These are phyloP conservation scores for Saccopteryx bilineata DNA, from an alignment of 2,113 vertebrate species.

Conservation along the genomic window DNA sequence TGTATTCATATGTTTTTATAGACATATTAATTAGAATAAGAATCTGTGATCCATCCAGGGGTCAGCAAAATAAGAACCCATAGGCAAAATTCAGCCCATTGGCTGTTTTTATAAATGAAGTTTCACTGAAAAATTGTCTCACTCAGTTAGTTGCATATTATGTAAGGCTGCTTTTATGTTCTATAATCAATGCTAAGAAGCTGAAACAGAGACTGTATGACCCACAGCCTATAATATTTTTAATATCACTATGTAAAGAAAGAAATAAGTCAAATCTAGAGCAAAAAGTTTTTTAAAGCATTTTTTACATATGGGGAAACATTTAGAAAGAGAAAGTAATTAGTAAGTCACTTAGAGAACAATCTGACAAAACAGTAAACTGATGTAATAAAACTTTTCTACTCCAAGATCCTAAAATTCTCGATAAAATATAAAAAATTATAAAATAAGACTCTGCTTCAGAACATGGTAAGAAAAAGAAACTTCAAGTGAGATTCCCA, in stretches of 20 bases:
- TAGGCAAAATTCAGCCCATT: neutral
- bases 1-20: neutral
- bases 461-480: neutral
- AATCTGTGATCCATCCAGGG: neutral
- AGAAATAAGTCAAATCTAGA: neutral
- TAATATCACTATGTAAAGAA: neutral
- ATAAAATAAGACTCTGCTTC: neutral
- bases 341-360: neutral
- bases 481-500: neutral
- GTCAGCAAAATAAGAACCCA: neutral
- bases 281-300: neutral
- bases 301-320: neutral
- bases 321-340: slow-evolving; percentile 1
- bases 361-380: neutral
- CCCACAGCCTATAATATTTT: neutral
- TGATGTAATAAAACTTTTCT: neutral
- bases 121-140: neutral
- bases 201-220: neutral
- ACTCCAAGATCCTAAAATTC: neutral
- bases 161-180: neutral
- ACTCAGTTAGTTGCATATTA: neutral
- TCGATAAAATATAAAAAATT: neutral
- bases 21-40: neutral
- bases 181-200: neutral
- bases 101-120: neutral